These are phyloP conservation scores for Chrysomela aeneicollis DNA, from an alignment of 2,888 invertebrate genomes.

Conservation along the genomic window DNA sequence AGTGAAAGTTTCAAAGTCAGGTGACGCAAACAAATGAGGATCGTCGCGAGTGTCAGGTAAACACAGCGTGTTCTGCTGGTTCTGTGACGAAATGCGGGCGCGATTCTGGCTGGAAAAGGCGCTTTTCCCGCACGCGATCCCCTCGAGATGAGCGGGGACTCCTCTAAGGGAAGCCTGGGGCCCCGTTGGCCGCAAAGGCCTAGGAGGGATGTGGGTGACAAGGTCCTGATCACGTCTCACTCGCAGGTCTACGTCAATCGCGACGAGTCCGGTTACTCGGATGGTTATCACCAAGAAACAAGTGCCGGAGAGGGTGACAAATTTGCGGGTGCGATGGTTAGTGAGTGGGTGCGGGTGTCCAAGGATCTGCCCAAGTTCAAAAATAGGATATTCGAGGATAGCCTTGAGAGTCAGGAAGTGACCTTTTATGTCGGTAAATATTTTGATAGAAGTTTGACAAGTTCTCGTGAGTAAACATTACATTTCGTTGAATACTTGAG, in stretches of 20 bases:
- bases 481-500: no score
- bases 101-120: not conserved
- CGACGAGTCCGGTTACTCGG: slow-evolving; percentile 39
- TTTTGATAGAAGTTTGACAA: no score
- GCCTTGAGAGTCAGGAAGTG: slow-evolving; percentile 57
- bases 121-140: not conserved
- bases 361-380: slow-evolving; percentile 53
- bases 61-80: not conserved
- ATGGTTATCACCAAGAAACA: slow-evolving; percentile 10
- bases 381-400: slow-evolving; percentile 54
- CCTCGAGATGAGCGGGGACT: slow-evolving; percentile 26
- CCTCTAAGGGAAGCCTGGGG: slow-evolving; percentile 20
- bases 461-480: no score
- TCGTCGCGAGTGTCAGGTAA: slow-evolving; percentile 24
- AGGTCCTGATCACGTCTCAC: slow-evolving; percentile 68
- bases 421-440: slow-evolving; percentile 56
- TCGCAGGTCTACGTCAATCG: slow-evolving; percentile 64
- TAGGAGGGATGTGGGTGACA: slow-evolving; percentile 68
- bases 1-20: slow-evolving; percentile 31
- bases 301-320: slow-evolving; percentile 36
- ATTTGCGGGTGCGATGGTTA: slow-evolving; percentile 34
- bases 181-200: slow-evolving; percentile 48
- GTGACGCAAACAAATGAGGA: slow-evolving; percentile 24
- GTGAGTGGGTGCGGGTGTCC: slow-evolving; percentile 44
- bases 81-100: not conserved